phyloP scores from a whole-genome alignment of 2,888 invertebrate genomes.

The Bugula neritina region DNA sequence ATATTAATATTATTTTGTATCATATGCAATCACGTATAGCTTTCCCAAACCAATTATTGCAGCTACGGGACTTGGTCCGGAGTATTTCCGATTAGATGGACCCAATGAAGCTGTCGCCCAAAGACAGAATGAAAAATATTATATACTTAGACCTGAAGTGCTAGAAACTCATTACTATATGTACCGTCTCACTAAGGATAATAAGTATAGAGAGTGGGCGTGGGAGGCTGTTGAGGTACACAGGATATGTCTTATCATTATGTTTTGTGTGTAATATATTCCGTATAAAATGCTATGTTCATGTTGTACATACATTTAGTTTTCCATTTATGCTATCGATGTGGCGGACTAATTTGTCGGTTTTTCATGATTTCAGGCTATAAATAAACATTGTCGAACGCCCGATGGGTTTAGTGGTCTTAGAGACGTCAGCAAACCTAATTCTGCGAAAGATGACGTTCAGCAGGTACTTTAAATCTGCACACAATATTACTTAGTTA shows the following conservation, averaged over 20 bases:
- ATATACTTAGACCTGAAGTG: slow-evolving; percentile 87
- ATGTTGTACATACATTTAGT: not conserved
- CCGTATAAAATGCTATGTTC: not conserved
- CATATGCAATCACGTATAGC: no score
- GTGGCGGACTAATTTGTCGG: no score
- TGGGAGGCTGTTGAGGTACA: slow-evolving; percentile 82
- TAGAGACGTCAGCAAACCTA: slow-evolving; percentile 75
- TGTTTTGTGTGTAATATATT: not conserved
- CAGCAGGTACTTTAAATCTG: slow-evolving; percentile 67
- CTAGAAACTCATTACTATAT: slow-evolving; percentile 88
- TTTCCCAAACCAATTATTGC: no score
- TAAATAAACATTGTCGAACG: slow-evolving; percentile 87
- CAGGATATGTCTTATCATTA: not conserved
- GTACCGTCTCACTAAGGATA: slow-evolving; percentile 87
- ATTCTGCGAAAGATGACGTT: slow-evolving; percentile 83
- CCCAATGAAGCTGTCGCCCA: slow-evolving; percentile 81
- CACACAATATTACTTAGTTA: no score
- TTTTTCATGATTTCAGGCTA: slow-evolving; percentile 60
- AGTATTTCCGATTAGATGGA: slow-evolving; percentile 71
- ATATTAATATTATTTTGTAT: no score
- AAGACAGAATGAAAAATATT: slow-evolving; percentile 82
- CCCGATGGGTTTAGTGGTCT: slow-evolving; percentile 89
- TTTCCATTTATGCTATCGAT: no score
- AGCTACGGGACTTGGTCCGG: slow-evolving; percentile 77
- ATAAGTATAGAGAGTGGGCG: slow-evolving; percentile 91